phyloP scores from a whole-genome alignment of 2,797 vertebrate species.

The Gallinago stenura region DNA sequence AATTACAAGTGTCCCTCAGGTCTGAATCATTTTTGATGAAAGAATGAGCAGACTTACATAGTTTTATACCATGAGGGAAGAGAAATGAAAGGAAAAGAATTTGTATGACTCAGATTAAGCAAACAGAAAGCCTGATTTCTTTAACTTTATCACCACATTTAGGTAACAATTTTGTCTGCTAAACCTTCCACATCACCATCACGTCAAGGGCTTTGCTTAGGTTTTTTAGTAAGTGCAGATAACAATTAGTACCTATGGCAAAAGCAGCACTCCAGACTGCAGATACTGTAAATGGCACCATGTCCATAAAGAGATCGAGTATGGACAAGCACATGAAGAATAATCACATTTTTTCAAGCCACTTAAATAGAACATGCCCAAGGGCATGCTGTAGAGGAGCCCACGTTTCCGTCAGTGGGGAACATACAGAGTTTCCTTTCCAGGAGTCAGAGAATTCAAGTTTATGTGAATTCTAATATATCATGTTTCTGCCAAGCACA shows the following conservation, averaged over 20 bases:
- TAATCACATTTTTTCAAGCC: conserved; percentile 46
- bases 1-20: conserved; percentile 52
- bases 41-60: background rate
- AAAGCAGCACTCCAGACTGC: conserved; percentile 25
- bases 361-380: conserved; percentile 57
- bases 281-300: conserved; percentile 46
- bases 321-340: conserved; percentile 13
- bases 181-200: background rate
- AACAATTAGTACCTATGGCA: conserved; percentile 11
- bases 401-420: conserved; percentile 12
- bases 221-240: background rate
- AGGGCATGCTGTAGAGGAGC: conserved; percentile 12
- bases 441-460: background rate
- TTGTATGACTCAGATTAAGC: background rate
- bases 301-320: conserved; percentile 18
- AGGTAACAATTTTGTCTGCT: background rate
- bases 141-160: background rate
- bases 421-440: background rate
- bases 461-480: background rate
- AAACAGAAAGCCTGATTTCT: background rate
- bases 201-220: background rate
- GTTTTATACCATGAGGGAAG: background rate
- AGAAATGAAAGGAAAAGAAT: conserved; percentile 27
- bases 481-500: background rate
- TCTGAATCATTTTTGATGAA: conserved; percentile 60